phyloP scores from a whole-genome alignment of 2,113 vertebrate genomes.

The Rhodinocichla rosea region DNA sequence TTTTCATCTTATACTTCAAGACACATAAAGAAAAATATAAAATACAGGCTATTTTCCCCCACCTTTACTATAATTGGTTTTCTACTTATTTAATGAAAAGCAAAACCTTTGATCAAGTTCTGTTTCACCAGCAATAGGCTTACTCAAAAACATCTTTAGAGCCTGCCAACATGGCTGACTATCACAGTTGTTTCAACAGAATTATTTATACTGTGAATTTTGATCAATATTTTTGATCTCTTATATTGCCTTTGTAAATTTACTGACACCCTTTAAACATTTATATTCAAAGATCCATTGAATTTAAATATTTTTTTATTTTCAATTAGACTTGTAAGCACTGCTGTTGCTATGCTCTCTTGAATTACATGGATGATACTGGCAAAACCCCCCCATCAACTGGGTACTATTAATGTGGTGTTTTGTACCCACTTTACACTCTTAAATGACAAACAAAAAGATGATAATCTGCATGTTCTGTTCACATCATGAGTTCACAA shows the following conservation, averaged over 20 bases:
- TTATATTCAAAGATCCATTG: background rate
- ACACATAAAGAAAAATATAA: background rate
- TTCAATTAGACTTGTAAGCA: background rate
- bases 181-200: background rate
- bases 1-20: no score
- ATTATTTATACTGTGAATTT: background rate
- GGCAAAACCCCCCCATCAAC: background rate
- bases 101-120: background rate
- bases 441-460: background rate
- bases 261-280: background rate
- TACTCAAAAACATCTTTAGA: background rate
- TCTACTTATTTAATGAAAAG: background rate
- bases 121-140: background rate
- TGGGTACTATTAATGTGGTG: background rate
- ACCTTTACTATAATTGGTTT: background rate
- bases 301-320: background rate
- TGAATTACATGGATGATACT: background rate
- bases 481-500: background rate
- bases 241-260: background rate
- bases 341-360: background rate
- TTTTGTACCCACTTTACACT: background rate
- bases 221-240: background rate
- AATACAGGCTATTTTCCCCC: rapidly evolving
- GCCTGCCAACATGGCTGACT: background rate
- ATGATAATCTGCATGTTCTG: rapidly evolving